Evolutionary conservation across 1,140 invertebrate species (phyloP).

Genomic region (Hirudo medicinalis): DNA sequence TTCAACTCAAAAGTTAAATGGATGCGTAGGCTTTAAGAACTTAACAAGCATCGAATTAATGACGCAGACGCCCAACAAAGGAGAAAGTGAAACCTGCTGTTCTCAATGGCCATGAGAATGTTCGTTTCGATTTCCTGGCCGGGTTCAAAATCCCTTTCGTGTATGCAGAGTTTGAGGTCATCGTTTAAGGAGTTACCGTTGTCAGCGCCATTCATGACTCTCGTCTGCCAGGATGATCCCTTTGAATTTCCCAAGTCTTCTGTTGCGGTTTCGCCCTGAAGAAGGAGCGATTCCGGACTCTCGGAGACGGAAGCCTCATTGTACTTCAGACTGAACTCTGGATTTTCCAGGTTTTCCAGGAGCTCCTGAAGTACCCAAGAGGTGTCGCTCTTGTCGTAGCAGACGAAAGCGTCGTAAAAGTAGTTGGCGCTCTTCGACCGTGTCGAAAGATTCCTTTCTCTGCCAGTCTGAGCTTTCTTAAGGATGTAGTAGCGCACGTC

Average conservation of each 20-base stretch:
- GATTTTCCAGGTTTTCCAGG: not conserved
- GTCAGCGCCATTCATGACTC: not conserved
- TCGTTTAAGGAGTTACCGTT: not conserved
- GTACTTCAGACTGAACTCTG: not conserved
- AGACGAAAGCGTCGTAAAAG: slow-evolving; percentile 5
- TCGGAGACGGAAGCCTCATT: too few species aligned
- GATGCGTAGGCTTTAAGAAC: too few species aligned
- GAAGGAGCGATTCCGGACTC: too few species aligned
- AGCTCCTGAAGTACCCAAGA: not conserved
- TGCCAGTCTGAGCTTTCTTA: not conserved
- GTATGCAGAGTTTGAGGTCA: slow-evolving; percentile 2
- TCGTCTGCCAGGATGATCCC: not conserved
- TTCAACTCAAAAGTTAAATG: too few species aligned
- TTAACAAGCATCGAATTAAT: too few species aligned
- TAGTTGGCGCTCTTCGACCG: not conserved
- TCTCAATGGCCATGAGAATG: slow-evolving; percentile 5
- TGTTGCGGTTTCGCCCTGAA: too few species aligned
- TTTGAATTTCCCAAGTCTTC: too few species aligned
- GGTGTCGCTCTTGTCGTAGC: slow-evolving; percentile 8
- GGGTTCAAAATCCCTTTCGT: not conserved
- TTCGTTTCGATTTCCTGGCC: not conserved
- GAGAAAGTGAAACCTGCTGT: not conserved
- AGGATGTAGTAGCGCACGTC: not conserved
- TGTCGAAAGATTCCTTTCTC: not conserved
- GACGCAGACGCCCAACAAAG: too few species aligned